Base-by-base conservation (phyloP, 2,797 vertebrate species). In the Antrozous pallidus region DNA sequence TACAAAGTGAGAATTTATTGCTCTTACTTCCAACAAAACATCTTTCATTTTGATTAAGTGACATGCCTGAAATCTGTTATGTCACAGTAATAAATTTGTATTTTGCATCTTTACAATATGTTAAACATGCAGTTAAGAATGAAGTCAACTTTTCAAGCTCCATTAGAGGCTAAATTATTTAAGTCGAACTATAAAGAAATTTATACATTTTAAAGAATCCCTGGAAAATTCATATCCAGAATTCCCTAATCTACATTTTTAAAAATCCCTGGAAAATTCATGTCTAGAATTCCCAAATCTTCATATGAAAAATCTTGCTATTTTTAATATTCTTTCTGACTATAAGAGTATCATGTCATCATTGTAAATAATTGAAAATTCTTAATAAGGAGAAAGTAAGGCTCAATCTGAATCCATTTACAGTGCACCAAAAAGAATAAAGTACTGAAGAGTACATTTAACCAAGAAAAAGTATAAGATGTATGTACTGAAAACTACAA, bases 21-120 rank as follows among this genome's bases (percentile, higher is more conserved):
- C 61, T 86, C 47, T 78, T 83, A 80, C 9, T 67, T 95, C 22
- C 54, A 91, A 63, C 16, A 89, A 95, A 90, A 67, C 5, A 47
- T 88, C 28, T 36, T 90, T 90, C 51, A 67, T 67, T 93, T 95
- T 89, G 42, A 26, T 87, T 91, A 83, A 94, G 71, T n/a, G 45
- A 36, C 65, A 81, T 45, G 45, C 26, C 49, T 93, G 85, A 88
- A 93, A 91, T 91, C 36, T 95, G 38, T 70, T 90, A 78, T 56
- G 73, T 81, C 74, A 18, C 65, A 71, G 40, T 56, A 91, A 95
- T 86, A 80, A 82, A 91, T 89, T 74, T 87, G 61, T 74, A 77
- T 26, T 78, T 88, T 67, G 56, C 47, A 33, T 94, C 65, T 96
- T 94, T 88, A 90, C 28, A 71, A 87, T 74, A 69, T 81, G 83